Evolutionary conservation across 2,888 invertebrate species (phyloP).

Genomic region (Catocala fraxini): DNA sequence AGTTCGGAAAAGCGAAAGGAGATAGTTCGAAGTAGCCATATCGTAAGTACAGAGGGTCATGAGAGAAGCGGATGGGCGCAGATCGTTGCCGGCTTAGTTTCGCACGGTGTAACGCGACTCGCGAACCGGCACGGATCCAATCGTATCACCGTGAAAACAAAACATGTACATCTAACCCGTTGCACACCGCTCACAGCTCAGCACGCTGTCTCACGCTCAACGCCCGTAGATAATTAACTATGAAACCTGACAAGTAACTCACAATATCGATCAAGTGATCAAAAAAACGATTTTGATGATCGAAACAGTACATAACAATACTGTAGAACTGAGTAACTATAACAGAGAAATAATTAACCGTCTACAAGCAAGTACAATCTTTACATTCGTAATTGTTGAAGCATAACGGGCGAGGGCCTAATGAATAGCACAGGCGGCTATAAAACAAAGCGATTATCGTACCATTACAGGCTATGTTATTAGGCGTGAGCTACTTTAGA

Average conservation of each 20-base stretch:
- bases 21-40: slow-evolving; percentile 26
- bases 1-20: slow-evolving; percentile 36
- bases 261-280: not conserved
- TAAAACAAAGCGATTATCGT: slow-evolving; percentile 34
- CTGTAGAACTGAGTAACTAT: slow-evolving; percentile 11
- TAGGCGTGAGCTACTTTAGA: slow-evolving; percentile 14
- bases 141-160: slow-evolving; percentile 48
- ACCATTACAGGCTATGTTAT: slow-evolving; percentile 17
- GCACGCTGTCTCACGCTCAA: slow-evolving; percentile 68
- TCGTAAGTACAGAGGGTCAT: slow-evolving; percentile 47
- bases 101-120: slow-evolving; percentile 76
- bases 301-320: not conserved
- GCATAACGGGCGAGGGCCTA: slow-evolving; percentile 44
- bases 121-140: slow-evolving; percentile 59
- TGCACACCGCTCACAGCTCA: slow-evolving; percentile 39
- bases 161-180: slow-evolving; percentile 40
- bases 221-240: slow-evolving; percentile 42
- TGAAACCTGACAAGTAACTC: slow-evolving; percentile 10
- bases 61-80: slow-evolving; percentile 33
- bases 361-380: slow-evolving; percentile 16
- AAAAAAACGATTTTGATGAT: not conserved
- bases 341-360: slow-evolving; percentile 22
- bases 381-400: slow-evolving; percentile 42
- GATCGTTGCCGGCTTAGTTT: slow-evolving; percentile 70
- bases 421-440: slow-evolving; percentile 39